phyloP scores from a whole-genome alignment of 2,113 vertebrate genomes.

The Grallaria varia region DNA sequence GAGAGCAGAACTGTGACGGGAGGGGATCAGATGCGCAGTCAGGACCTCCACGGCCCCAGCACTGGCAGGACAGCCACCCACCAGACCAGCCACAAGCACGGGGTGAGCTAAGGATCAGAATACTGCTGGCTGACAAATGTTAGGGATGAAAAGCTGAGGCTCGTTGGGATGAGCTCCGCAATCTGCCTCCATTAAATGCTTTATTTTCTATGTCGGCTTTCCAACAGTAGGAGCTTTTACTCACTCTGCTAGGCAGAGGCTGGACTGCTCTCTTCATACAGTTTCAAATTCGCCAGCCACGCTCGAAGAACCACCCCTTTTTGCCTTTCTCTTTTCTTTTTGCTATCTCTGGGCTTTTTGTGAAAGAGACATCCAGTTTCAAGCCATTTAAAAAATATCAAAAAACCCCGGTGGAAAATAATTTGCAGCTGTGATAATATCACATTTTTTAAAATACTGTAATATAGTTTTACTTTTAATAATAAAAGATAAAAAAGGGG shows the following conservation, averaged over 20 bases:
- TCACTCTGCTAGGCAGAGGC: conserved; percentile 30
- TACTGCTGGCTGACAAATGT: background rate
- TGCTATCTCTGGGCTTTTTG: background rate
- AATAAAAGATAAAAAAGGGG: conserved; percentile 82
- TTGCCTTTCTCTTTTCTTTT: conserved; percentile 19
- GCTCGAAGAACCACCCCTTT: conserved; percentile 39
- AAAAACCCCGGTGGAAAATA: conserved; percentile 73
- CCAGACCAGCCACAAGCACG: background rate
- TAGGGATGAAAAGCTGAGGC: background rate
- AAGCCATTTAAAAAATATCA: conserved; percentile 57
- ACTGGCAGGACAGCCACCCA: background rate
- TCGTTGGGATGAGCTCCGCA: background rate
- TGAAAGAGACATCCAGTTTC: conserved; percentile 59
- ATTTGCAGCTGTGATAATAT: conserved; percentile 84
- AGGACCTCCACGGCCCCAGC: background rate
- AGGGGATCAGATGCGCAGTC: background rate
- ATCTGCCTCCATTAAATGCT: background rate
- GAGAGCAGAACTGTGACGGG: background rate
- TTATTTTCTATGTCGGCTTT: background rate
- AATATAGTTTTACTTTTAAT: conserved; percentile 80
- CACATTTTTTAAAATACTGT: conserved; percentile 59
- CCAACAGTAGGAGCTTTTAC: background rate
- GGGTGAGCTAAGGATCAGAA: background rate
- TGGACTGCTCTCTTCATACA: background rate
- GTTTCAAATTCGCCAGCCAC: conserved; percentile 49